These are phyloP conservation scores for Apis florea DNA, from an alignment of 1,140 invertebrate genomes.

Conservation along the genomic window DNA sequence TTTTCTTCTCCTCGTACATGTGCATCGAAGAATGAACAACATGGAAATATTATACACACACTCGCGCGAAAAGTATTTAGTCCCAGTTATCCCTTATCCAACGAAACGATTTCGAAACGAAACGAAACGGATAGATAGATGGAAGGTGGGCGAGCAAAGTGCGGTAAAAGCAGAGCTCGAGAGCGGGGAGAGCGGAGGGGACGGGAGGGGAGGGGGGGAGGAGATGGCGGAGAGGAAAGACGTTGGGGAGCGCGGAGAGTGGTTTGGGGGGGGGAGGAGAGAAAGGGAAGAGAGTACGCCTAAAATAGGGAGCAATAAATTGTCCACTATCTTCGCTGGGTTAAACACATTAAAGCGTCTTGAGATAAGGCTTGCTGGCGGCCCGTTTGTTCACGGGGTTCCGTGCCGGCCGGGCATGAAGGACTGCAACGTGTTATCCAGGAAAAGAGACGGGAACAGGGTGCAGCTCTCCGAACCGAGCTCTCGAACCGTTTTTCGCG, in stretches of 20 bases:
- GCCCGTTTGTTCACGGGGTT: slow-evolving; percentile 76
- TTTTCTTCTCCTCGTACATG: too few relatives aligned
- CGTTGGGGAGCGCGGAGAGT: not conserved
- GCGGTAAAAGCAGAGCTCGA: not conserved
- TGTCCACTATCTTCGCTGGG: slow-evolving; percentile 77
- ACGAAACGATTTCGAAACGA: slow-evolving; percentile 3
- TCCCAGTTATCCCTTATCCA: too few relatives aligned
- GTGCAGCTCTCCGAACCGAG: slow-evolving; percentile 5
- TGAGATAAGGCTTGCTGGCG: slow-evolving; percentile 75
- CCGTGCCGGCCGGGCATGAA: slow-evolving; percentile 70
- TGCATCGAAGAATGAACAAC: too few relatives aligned
- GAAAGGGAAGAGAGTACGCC: slow-evolving; percentile 62
- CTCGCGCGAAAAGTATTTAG: too few relatives aligned
- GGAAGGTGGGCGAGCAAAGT: not conserved
- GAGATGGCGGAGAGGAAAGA: slow-evolving; percentile 7
- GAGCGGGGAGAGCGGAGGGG: not conserved
- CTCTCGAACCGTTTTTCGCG: not conserved
- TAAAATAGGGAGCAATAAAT: slow-evolving; percentile 80
- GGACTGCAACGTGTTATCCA: slow-evolving; percentile 75
- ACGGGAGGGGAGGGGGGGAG: not conserved
- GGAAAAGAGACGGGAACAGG: slow-evolving; percentile 57
- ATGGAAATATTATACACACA: too few relatives aligned
- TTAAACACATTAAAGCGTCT: slow-evolving; percentile 80
- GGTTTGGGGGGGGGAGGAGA: slow-evolving; percentile 30
- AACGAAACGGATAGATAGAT: not conserved